Percentiles rank a stretch among this genome's conserved stretches.
Evolutionary conservation across 35 echinoderm and acorn worm genomes (phyloP).

Genomic region (Lytechinus pictus): DNA sequence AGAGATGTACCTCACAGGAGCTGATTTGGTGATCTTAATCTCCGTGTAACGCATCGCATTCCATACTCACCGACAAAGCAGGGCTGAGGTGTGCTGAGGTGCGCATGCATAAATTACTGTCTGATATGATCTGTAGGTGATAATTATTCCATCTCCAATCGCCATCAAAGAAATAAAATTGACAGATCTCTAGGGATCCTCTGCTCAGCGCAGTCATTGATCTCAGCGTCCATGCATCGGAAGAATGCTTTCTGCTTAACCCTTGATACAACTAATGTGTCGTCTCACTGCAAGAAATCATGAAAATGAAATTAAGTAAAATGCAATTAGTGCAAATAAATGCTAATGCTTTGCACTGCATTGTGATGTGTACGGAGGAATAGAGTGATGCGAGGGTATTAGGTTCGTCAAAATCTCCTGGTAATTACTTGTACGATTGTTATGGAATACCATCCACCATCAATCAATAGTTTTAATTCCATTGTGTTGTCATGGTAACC

Average conservation of each 20-base stretch:
- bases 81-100: not conserved
- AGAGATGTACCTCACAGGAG: not conserved
- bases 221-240: not conserved
- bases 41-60: not conserved
- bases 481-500: slow-evolving; percentile 1
- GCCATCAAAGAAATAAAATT: slow-evolving; percentile 39
- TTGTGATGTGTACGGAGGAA: not conserved
- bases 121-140: slow-evolving; percentile 2
- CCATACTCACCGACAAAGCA: not conserved
- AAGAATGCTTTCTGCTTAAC: not conserved
- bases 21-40: not conserved
- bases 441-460: not conserved
- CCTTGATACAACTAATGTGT: not conserved
- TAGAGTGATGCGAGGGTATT: not conserved
- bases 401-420: not conserved
- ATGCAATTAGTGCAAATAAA: slow-evolving; percentile 6
- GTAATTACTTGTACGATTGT: not conserved
- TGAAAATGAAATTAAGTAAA: not conserved
- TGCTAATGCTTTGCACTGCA: not conserved
- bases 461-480: slow-evolving; percentile 2
- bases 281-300: not conserved
- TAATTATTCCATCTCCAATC: slow-evolving; percentile 46
- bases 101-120: slow-evolving; percentile 9
- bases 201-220: not conserved
- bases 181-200: not conserved